Percentiles rank a stretch among this genome's conserved stretches.
Conservation (phyloP, 2,888 invertebrate species). For the Cartodere bifasciata region DNA sequence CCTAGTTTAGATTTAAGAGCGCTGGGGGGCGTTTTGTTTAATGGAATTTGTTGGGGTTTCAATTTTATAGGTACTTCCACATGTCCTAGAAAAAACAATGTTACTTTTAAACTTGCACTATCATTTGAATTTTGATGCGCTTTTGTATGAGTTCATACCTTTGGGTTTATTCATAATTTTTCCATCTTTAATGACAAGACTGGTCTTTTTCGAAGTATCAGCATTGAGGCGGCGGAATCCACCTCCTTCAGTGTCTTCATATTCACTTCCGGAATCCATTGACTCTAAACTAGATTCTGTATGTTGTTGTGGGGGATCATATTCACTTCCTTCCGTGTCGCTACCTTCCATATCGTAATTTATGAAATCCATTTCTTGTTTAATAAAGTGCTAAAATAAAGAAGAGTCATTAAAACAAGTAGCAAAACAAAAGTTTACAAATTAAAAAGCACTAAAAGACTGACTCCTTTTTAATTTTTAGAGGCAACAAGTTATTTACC, state of each 20-base stretch:
- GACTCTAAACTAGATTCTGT: slow-evolving; percentile 30
- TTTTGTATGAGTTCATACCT: slow-evolving; percentile 64
- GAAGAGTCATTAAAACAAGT: no score
- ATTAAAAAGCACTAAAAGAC: no score
- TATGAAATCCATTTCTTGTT: slow-evolving; percentile 19
- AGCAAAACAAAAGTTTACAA: no score
- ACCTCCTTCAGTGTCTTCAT: slow-evolving; percentile 34
- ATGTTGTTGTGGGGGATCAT: slow-evolving; percentile 25
- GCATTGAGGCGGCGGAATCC: slow-evolving; percentile 40
- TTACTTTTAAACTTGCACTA: background rate
- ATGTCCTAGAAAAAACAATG: slow-evolving; percentile 5
- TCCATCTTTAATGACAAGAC: slow-evolving; percentile 52
- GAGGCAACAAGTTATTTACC: no score
- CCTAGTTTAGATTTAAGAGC: slow-evolving; percentile 8
- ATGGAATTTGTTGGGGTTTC: slow-evolving; percentile 18
- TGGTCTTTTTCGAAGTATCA: slow-evolving; percentile 54
- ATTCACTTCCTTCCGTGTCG: slow-evolving; percentile 32
- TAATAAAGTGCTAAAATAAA: no score
- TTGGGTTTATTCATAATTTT: slow-evolving; percentile 60
- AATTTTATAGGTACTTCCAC: slow-evolving; percentile 17
- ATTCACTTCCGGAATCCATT: slow-evolving; percentile 25
- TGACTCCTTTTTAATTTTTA: no score
- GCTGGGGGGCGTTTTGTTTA: slow-evolving; percentile 13
- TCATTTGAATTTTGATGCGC: slow-evolving; percentile 1
- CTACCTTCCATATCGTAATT: slow-evolving; percentile 29